phyloP scores from a whole-genome alignment of 2,113 vertebrate species.

The Menura novaehollandiae region DNA sequence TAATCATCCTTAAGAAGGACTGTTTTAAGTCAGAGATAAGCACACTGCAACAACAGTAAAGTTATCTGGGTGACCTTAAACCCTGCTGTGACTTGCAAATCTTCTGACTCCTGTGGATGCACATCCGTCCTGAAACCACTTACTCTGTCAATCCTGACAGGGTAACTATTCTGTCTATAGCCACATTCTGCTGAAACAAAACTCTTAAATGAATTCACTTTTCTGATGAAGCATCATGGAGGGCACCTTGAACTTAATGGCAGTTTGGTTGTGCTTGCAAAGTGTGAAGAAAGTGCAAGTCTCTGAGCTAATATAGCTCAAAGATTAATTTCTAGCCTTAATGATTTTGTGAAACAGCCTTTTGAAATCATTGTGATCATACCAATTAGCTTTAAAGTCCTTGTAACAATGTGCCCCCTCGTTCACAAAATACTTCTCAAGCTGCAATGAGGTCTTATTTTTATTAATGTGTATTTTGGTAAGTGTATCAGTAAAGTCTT shows the following conservation, averaged over 20 bases:
- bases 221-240: conserved; percentile 35
- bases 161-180: not conserved
- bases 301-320: conserved; percentile 60
- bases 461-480: conserved; percentile 43
- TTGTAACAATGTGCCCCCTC: not conserved
- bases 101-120: not conserved
- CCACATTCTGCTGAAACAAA: not conserved
- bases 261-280: conserved; percentile 56
- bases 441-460: not conserved
- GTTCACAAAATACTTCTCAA: conserved; percentile 12
- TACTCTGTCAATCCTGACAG: not conserved
- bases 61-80: not conserved
- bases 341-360: conserved; percentile 60
- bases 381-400: conserved; percentile 50
- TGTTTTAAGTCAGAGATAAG: not conserved
- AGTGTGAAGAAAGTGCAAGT: conserved; percentile 65
- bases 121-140: not conserved
- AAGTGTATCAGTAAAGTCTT: conserved; percentile 37
- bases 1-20: not conserved
- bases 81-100: not conserved
- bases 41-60: not conserved
- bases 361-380: conserved; percentile 60
- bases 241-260: conserved; percentile 65
- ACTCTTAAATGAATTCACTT: conserved; percentile 19
- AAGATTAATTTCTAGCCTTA: conserved; percentile 66